Conservation (phyloP, 2,113 vertebrate species). For the Trematocara unimaculatum region DNA sequence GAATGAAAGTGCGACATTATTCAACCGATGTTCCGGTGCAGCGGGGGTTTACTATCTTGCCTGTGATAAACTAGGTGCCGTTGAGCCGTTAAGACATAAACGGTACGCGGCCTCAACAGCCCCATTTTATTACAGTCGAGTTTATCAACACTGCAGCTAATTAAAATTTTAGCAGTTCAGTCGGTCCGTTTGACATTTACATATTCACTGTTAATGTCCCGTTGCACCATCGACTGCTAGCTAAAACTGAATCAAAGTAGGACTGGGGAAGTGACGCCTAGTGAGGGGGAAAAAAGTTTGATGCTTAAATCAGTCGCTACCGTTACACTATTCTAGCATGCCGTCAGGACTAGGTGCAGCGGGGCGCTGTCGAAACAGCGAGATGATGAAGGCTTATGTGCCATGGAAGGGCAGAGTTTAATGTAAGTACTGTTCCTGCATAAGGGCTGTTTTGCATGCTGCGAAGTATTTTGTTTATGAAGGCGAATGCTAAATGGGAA, state of each 20-base stretch:
- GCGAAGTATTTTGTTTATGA: not conserved
- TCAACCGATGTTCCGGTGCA: not conserved
- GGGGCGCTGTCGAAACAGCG: not conserved
- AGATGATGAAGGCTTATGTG: not conserved
- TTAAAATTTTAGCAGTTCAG: not conserved
- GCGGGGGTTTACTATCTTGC: not conserved
- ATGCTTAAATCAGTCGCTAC: not conserved
- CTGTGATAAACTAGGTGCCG: not conserved
- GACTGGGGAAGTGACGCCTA: constrained; percentile 58
- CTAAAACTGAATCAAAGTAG: not conserved
- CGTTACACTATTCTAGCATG: not conserved
- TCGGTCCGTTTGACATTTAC: not conserved
- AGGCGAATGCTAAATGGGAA: not conserved
- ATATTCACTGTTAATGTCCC: not conserved
- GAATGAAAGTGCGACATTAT: not conserved
- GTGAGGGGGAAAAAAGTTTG: constrained; percentile 5
- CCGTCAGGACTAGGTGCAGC: not conserved
- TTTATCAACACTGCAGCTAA: not conserved
- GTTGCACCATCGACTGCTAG: not conserved
- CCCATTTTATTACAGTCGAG: not conserved
- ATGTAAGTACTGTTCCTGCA: constrained; percentile 33
- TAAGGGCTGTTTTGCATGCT: not conserved
- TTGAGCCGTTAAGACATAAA: constrained; percentile 25
- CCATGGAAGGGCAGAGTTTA: not conserved
- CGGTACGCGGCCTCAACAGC: not conserved